Evolutionary conservation across 2,888 invertebrate genomes (phyloP).

Genomic region (Epistrophella euchroma): DNA sequence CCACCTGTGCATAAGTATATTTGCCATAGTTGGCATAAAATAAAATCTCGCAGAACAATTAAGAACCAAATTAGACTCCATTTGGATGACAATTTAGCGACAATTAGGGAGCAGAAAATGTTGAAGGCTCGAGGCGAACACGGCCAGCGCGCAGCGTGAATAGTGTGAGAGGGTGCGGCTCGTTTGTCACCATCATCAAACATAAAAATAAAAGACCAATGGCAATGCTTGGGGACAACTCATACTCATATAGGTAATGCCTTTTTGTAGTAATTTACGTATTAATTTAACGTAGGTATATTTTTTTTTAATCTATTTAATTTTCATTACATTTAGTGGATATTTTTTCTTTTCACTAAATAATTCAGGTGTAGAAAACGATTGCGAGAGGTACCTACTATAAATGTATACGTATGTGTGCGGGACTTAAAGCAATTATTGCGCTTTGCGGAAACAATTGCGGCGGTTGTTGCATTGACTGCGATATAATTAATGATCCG

Average conservation of each 20-base stretch:
- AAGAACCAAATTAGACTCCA: conserved; percentile 60
- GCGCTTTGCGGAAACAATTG: conserved; percentile 70
- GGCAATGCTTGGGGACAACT: conserved; percentile 8
- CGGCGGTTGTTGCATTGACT: conserved; percentile 64
- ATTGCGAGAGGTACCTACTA: conserved; percentile 20
- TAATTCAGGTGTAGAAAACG: conserved; percentile 50
- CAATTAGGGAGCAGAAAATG: conserved; percentile 42
- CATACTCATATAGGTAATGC: conserved; percentile 21
- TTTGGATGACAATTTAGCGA: conserved; percentile 57
- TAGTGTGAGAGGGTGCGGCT: conserved; percentile 49
- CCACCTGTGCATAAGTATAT: conserved; percentile 35
- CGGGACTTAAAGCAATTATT: conserved; percentile 59
- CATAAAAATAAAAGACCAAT: conserved; percentile 8
- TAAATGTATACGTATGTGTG: conserved; percentile 5
- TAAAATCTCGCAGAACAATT: conserved; percentile 65
- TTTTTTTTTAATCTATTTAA: conserved; percentile 37
- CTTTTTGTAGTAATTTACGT: conserved; percentile 29
- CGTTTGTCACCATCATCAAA: conserved; percentile 41
- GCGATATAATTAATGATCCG: conserved; percentile 73
- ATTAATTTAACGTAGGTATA: not conserved
- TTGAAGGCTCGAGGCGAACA: not conserved
- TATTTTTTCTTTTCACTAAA: conserved; percentile 31
- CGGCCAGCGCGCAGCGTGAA: not conserved
- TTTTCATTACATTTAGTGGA: conserved; percentile 47
- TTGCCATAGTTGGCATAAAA: not conserved